Evolutionary conservation across 2,888 invertebrate species (phyloP).

Genomic region (Thereva unica): DNA sequence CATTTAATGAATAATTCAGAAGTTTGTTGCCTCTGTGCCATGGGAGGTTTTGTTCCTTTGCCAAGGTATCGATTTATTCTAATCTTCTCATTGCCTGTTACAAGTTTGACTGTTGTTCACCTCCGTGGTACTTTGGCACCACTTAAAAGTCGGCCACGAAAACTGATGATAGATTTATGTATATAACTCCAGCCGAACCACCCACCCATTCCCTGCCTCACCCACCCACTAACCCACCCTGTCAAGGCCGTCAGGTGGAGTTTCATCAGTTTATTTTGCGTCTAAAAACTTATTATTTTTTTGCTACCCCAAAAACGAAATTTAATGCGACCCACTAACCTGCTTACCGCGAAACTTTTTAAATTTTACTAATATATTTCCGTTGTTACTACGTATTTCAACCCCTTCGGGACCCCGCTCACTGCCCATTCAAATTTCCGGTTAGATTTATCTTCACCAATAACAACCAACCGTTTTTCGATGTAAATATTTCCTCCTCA

Average conservation of each 20-base stretch:
- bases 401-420: not conserved
- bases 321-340: too few species aligned
- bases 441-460: too few species aligned
- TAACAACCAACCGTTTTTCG: too few species aligned
- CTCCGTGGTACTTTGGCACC: not conserved
- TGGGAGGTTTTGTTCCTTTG: not conserved
- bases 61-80: conserved; percentile 23
- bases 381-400: not conserved
- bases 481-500: too few species aligned
- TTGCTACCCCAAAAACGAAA: too few species aligned
- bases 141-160: conserved; percentile 11
- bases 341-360: too few species aligned
- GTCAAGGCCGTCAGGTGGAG: not conserved
- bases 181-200: not conserved
- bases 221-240: too few species aligned
- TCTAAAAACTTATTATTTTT: too few species aligned
- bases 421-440: too few species aligned
- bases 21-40: not conserved
- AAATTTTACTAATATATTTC: too few species aligned
- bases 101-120: not conserved
- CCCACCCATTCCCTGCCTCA: too few species aligned
- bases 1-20: conserved; percentile 39
- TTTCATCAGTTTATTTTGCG: too few species aligned
- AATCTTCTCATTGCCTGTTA: conserved; percentile 22
- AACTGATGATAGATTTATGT: conserved; percentile 20